phyloP scores from a whole-genome alignment of 2,888 invertebrate genomes.

The Archips xylosteana region DNA sequence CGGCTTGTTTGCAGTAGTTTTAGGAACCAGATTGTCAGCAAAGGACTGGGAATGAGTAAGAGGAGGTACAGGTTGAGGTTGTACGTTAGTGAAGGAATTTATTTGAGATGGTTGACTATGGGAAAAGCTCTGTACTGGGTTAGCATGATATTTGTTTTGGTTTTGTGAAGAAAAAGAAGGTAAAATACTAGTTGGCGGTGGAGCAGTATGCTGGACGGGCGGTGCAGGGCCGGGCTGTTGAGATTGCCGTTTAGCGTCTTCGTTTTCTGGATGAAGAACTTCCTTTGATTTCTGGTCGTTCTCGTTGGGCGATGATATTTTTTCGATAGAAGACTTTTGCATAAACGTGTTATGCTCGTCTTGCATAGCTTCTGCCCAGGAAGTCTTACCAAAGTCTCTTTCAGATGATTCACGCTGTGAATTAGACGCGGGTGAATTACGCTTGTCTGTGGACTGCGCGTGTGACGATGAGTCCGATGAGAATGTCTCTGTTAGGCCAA shows the following conservation, averaged over 20 bases:
- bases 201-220: conserved; percentile 45
- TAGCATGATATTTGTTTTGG: conserved; percentile 57
- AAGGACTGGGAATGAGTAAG: conserved; percentile 53
- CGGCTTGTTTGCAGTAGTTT: conserved; percentile 49
- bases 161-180: conserved; percentile 53
- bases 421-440: conserved; percentile 71
- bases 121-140: conserved; percentile 55
- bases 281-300: conserved; percentile 56
- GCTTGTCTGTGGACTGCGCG: conserved; percentile 79
- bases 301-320: conserved; percentile 56
- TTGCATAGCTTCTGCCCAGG: conserved; percentile 81
- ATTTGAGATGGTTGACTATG: conserved; percentile 59
- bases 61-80: conserved; percentile 54
- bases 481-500: conserved; percentile 71
- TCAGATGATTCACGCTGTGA: conserved; percentile 79
- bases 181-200: conserved; percentile 44
- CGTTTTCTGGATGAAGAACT: conserved; percentile 50
- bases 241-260: conserved; percentile 52
- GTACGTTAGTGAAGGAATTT: conserved; percentile 53
- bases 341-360: conserved; percentile 65
- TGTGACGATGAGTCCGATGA: conserved; percentile 65
- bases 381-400: conserved; percentile 75
- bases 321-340: conserved; percentile 54
- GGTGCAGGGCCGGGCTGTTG: conserved; percentile 47
- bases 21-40: conserved; percentile 53